These are phyloP conservation scores for Psittacula cyanocephala DNA, from an alignment of 2,113 vertebrate genomes.

Conservation along the genomic window DNA sequence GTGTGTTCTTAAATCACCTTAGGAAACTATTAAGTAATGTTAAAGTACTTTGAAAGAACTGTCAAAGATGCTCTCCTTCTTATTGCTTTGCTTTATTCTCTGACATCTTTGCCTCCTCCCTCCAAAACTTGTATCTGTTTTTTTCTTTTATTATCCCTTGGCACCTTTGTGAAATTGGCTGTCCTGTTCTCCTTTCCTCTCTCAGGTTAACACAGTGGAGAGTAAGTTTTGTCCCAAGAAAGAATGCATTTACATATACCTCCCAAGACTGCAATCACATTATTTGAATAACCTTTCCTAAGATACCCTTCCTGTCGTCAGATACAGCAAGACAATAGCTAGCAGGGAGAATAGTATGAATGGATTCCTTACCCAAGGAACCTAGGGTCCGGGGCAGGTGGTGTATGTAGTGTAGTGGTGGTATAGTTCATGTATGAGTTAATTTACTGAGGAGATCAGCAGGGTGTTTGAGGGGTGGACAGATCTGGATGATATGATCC, in stretches of 20 bases:
- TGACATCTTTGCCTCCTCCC: neutral
- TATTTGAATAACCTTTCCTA: neutral
- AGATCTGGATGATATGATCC: neutral
- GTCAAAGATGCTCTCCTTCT: neutral
- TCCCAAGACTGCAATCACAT: neutral
- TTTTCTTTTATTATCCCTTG: neutral
- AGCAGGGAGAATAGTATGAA: neutral
- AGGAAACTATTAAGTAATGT: neutral
- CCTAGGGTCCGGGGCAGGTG: neutral
- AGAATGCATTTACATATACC: neutral
- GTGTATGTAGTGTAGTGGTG: neutral
- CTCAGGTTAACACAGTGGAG: neutral
- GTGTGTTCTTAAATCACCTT: neutral
- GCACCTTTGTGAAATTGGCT: neutral
- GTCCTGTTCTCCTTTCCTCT: neutral
- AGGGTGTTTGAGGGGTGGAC: rapidly evolving
- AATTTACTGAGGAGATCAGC: neutral
- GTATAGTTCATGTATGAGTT: neutral
- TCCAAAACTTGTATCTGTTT: neutral
- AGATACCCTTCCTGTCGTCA: neutral
- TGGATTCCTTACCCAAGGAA: neutral
- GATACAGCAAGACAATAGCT: neutral
- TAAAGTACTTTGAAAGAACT: neutral
- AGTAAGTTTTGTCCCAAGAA: neutral
- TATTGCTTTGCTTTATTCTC: neutral